Evolutionary conservation across 2,888 invertebrate genomes (phyloP).

Genomic region (Erebia epiphron): DNA sequence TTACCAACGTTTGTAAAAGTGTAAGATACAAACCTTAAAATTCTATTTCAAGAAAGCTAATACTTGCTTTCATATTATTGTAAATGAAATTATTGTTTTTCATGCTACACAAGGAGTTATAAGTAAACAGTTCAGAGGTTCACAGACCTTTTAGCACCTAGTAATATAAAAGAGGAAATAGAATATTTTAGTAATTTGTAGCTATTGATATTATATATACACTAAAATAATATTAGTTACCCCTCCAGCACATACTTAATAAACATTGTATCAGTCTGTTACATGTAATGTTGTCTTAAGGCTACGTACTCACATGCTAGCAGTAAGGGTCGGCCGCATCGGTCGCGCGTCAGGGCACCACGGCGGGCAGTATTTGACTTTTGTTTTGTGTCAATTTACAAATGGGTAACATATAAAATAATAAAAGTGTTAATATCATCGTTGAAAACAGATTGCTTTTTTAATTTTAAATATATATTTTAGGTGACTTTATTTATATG

Average conservation of each 20-base stretch:
- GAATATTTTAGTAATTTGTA: background rate
- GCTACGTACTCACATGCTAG: conserved; percentile 75
- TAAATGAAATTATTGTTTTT: background rate
- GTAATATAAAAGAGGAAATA: background rate
- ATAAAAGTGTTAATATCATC: conserved; percentile 83
- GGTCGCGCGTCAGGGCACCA: conserved; percentile 61
- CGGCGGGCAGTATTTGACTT: conserved; percentile 77
- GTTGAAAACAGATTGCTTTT: conserved; percentile 60
- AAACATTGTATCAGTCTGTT: background rate
- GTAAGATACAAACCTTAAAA: too few species aligned
- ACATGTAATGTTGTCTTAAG: conserved; percentile 19
- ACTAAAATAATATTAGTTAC: background rate
- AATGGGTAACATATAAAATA: conserved; percentile 83
- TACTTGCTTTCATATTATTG: background rate
- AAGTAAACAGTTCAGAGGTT: too few species aligned
- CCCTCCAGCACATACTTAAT: background rate
- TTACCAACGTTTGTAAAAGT: too few species aligned
- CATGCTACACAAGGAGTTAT: background rate
- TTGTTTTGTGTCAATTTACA: conserved; percentile 83
- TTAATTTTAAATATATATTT: conserved; percentile 36
- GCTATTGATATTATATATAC: background rate
- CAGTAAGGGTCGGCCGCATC: conserved; percentile 51
- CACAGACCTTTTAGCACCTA: too few species aligned
- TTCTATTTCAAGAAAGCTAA: too few species aligned
- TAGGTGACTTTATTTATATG: background rate